Evolutionary conservation across 2,113 vertebrate genomes (phyloP).

Genomic region (Corapipo altera): DNA sequence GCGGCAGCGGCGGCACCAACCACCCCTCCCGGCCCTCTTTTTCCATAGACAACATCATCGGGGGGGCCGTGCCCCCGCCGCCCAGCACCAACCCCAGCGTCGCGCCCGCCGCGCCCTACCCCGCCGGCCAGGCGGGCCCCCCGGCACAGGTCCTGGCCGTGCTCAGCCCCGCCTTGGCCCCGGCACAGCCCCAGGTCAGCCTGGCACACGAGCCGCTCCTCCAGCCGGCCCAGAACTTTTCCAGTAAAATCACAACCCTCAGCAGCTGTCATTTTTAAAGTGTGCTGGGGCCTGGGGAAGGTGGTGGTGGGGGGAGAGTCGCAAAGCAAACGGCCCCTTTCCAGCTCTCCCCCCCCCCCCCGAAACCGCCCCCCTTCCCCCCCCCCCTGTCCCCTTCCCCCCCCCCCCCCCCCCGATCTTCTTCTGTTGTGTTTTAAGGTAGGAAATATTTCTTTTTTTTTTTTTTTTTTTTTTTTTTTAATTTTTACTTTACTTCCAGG

Average conservation of each 20-base stretch:
- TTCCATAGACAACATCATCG: constrained; percentile 97
- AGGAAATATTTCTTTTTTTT: constrained; percentile 67
- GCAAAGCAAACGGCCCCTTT: constrained; percentile 34
- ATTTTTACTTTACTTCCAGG: constrained; percentile 57
- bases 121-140: constrained; percentile 78
- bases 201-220: constrained; percentile 84
- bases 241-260: constrained; percentile 86
- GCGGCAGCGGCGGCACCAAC: constrained; percentile 33
- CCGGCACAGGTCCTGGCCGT: constrained; percentile 92
- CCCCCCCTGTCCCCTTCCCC: background rate
- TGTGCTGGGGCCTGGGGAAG: background rate
- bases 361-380: background rate
- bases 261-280: constrained; percentile 90
- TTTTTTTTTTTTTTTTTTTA: constrained; percentile 48
- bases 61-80: constrained; percentile 67
- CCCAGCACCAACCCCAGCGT: constrained; percentile 70
- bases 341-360: background rate
- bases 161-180: constrained; percentile 88
- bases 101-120: constrained; percentile 78
- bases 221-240: constrained; percentile 80
- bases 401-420: constrained; percentile 17
- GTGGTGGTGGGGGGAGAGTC: background rate
- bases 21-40: constrained; percentile 86
- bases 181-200: constrained; percentile 86
- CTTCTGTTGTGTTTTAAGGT: constrained; percentile 79